Evolutionary conservation across 2,797 vertebrate species (phyloP).

Genomic region (Thripadectes ignobilis): DNA sequence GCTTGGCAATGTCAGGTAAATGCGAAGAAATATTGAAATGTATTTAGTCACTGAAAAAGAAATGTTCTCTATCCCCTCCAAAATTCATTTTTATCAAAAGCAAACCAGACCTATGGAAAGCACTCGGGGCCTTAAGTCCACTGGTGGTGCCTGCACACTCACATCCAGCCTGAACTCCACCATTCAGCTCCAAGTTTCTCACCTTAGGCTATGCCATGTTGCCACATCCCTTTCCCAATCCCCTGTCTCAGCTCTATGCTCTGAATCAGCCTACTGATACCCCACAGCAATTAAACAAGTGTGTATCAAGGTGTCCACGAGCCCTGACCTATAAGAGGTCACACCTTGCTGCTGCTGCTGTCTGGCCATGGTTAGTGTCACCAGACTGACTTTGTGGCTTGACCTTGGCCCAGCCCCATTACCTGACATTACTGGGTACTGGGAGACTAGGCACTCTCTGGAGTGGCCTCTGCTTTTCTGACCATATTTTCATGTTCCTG

Average conservation of each 20-base stretch:
- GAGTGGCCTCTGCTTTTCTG: neutral
- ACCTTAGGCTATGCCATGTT: neutral
- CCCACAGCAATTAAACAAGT: neutral
- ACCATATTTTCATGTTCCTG: neutral
- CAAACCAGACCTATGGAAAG: neutral
- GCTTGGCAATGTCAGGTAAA: neutral
- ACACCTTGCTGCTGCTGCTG: neutral
- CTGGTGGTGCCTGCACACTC: neutral
- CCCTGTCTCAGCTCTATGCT: accelerated
- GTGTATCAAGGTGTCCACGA: neutral
- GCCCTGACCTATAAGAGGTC: neutral
- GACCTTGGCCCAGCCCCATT: neutral
- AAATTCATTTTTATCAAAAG: neutral
- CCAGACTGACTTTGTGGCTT: neutral
- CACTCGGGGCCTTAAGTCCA: neutral
- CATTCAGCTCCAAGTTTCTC: neutral
- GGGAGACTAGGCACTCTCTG: neutral
- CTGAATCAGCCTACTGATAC: neutral
- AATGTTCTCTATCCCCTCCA: neutral
- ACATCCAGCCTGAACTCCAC: neutral
- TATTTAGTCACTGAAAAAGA: neutral
- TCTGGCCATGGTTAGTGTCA: neutral
- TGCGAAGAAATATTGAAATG: neutral
- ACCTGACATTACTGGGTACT: neutral
- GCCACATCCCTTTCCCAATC: neutral